Conservation (phyloP, 2,888 invertebrate species). For the Spodoptera exigua region DNA sequence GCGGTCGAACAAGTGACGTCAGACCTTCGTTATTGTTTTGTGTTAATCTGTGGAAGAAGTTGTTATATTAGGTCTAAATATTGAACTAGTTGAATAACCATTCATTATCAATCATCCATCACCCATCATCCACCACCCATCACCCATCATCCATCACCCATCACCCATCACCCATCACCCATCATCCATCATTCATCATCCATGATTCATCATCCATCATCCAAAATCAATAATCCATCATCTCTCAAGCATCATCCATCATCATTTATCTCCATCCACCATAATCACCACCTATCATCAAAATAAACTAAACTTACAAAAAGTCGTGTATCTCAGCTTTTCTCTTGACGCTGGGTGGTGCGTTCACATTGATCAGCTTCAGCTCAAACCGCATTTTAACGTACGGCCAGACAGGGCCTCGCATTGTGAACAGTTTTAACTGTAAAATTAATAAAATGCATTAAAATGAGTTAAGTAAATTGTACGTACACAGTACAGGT, state of each 20-base stretch:
- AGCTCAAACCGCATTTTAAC: constrained; percentile 93
- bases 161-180: no score
- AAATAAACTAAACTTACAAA: constrained; percentile 76
- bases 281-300: not conserved
- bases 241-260: not conserved
- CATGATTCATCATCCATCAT: no score
- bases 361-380: constrained; percentile 90
- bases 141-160: no score
- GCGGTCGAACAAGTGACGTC: constrained; percentile 92
- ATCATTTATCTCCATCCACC: no score
- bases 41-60: constrained; percentile 76
- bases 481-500: no score
- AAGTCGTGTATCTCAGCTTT: constrained; percentile 90
- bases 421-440: constrained; percentile 95
- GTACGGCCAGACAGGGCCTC: constrained; percentile 93
- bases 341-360: constrained; percentile 89
- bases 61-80: not conserved
- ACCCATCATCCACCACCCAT: not conserved
- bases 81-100: no score
- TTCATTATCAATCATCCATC: no score
- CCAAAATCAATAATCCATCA: no score
- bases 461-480: no score
- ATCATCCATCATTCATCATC: not conserved
- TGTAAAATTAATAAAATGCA: constrained; percentile 53
- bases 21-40: constrained; percentile 92